phyloP scores from a whole-genome alignment of 2,113 vertebrate genomes.

The Puma concolor region DNA sequence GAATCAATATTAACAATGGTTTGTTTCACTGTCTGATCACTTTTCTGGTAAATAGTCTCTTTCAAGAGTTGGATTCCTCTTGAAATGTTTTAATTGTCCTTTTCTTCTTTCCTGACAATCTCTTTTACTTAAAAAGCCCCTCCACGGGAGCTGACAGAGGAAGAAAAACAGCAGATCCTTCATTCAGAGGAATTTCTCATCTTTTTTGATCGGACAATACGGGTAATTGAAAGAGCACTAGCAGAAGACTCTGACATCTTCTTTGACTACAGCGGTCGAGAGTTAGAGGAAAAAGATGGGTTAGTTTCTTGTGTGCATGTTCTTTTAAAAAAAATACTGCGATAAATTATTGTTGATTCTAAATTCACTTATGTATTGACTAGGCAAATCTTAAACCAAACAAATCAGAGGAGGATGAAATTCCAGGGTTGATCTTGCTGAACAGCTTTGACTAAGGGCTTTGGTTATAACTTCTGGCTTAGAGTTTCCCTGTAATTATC shows the following conservation, averaged over 20 bases:
- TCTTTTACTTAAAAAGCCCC: conserved; percentile 84
- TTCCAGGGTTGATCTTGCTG: neutral
- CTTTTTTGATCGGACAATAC: conserved; percentile 97
- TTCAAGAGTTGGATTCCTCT: conserved; percentile 9
- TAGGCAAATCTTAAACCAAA: neutral
- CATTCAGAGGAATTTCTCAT: conserved; percentile 98
- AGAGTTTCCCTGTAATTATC: conserved; percentile 14
- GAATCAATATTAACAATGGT: neutral
- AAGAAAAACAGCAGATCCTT: conserved; percentile 97
- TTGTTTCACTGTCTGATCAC: neutral
- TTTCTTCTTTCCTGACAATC: conserved; percentile 15
- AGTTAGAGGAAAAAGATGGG: conserved; percentile 97
- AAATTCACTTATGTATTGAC: neutral
- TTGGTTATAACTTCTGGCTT: conserved; percentile 51
- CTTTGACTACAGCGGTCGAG: conserved; percentile 96
- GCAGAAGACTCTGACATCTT: conserved; percentile 97
- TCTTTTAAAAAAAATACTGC: neutral
- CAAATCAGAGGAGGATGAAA: conserved; percentile 42
- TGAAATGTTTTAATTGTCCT: conserved; percentile 49
- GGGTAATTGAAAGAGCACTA: conserved; percentile 96
- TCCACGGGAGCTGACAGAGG: conserved; percentile 95
- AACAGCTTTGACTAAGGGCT: conserved; percentile 44
- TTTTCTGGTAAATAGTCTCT: neutral
- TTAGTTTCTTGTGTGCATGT: conserved; percentile 83
- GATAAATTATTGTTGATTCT: neutral